phyloP scores from a whole-genome alignment of 2,113 vertebrate species.

The Thoracochromis brauschi region DNA sequence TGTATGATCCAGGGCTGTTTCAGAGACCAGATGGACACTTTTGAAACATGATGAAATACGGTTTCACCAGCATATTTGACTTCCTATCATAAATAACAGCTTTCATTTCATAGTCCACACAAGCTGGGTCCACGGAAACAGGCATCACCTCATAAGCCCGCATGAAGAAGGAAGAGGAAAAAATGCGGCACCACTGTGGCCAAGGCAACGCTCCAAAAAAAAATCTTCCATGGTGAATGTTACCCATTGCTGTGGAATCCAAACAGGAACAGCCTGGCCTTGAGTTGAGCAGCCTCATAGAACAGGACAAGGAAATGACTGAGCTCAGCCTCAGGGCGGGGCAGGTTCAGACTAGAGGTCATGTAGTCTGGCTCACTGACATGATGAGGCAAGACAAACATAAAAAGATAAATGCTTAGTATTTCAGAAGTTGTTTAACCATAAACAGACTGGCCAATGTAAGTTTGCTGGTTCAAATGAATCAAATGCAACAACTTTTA shows the following conservation, averaged over 20 bases:
- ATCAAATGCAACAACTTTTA: background rate
- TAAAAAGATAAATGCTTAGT: background rate
- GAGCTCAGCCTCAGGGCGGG: slow-evolving; percentile 10
- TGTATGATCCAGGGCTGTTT: background rate
- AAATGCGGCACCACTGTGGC: slow-evolving; percentile 15
- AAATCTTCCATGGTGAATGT: slow-evolving; percentile 24
- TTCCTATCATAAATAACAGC: background rate
- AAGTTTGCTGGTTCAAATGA: background rate
- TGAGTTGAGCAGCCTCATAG: background rate
- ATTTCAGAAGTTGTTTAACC: background rate
- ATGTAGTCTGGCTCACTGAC: background rate
- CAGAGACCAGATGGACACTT: background rate
- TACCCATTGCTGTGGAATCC: slow-evolving; percentile 24
- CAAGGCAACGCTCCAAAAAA: slow-evolving; percentile 4
- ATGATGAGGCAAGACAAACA: background rate
- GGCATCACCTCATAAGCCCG: background rate
- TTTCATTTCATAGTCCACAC: background rate
- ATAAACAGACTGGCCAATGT: background rate
- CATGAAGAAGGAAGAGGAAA: slow-evolving; percentile 14
- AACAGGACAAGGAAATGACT: slow-evolving; percentile 45
- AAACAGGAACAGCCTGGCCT: slow-evolving; percentile 51
- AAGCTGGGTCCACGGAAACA: background rate
- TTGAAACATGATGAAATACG: background rate
- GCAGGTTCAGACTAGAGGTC: background rate
- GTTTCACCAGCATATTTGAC: background rate